Base-by-base conservation (phyloP, 2,113 vertebrate species). In the Mormoops blainvillei region DNA sequence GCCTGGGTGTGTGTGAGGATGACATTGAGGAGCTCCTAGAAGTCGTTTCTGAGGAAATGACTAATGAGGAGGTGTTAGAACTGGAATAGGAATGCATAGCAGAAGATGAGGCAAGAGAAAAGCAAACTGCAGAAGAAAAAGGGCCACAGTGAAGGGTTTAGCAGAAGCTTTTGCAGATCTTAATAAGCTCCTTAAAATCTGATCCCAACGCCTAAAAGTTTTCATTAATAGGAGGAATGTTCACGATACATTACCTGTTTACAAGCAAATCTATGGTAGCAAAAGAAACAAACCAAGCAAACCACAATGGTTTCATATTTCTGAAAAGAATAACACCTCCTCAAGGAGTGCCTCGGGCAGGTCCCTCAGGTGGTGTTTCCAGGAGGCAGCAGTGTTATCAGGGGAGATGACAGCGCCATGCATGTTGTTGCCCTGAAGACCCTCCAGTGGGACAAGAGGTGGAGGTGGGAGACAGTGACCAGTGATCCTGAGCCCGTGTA, bases 401-500 rank as follows among this genome's bases (percentile, higher is more conserved):
- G 13, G 9, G 20, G 77, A 80, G n/a, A 16, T 58, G 52, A 58
- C 52, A 81, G 77, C 52, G 18, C 7, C 52, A 4, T 18, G 7
- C 1, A 0, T 16, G n/a, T 54, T 14, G 10, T 8, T 5, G 11
- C n/a, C n/a, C n/a, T 2, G 52, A 28, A 28, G n/a, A 22, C n/a
- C 52, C 16, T 80, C 22, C 22, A 15, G n/a, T 11, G 24, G 77
- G 77, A 28, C 2, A 1, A 28, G n/a, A 38, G 38, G 50, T 16
- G 50, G 50, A 80, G 33, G 50, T 24, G 13, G 36, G 36, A 80
- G 54, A 24, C 52, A 41, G 52, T 26, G 77, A 80, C 4, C 15
- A 22, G 56, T 56, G 52, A 38, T 16, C n/a, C 77, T 38, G 7
- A 56, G 15, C n/a, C n/a, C 3, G 7, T 28, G 52, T 15, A 14